These are phyloP conservation scores for Ailuropoda melanoleuca DNA, from an alignment of 2,113 vertebrate species.

Conservation along the genomic window DNA sequence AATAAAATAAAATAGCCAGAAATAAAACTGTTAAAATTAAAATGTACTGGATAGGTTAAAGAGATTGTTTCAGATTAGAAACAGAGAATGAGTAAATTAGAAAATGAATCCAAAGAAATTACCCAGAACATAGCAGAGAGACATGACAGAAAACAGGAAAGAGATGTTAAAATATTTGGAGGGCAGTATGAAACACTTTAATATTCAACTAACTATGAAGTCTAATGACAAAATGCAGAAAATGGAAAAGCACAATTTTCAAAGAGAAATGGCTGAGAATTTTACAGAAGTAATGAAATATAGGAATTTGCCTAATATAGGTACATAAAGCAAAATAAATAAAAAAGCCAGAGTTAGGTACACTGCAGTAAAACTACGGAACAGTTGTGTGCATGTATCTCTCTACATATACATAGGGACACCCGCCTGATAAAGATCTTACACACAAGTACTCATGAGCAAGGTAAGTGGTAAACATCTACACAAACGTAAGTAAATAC, in stretches of 20 bases:
- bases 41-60: neutral
- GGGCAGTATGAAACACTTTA: neutral
- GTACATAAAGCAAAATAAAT: neutral
- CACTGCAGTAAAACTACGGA: neutral
- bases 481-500: neutral
- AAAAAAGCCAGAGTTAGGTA: neutral
- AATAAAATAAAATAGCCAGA: neutral
- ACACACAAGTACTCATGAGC: neutral
- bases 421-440: neutral
- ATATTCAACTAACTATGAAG: neutral
- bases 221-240: neutral
- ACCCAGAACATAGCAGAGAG: neutral
- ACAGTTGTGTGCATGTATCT: neutral
- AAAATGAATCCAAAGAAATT: neutral
- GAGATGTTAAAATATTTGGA: neutral
- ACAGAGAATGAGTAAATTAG: neutral
- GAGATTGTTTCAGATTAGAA: neutral
- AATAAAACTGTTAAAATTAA: neutral
- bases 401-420: too few relatives aligned
- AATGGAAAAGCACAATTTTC: neutral
- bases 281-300: neutral
- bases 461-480: neutral
- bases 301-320: neutral
- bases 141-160: neutral
- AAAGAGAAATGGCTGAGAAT: neutral